These are phyloP conservation scores for Diarsia rubi DNA, from an alignment of 2,888 invertebrate species.

Conservation along the genomic window DNA sequence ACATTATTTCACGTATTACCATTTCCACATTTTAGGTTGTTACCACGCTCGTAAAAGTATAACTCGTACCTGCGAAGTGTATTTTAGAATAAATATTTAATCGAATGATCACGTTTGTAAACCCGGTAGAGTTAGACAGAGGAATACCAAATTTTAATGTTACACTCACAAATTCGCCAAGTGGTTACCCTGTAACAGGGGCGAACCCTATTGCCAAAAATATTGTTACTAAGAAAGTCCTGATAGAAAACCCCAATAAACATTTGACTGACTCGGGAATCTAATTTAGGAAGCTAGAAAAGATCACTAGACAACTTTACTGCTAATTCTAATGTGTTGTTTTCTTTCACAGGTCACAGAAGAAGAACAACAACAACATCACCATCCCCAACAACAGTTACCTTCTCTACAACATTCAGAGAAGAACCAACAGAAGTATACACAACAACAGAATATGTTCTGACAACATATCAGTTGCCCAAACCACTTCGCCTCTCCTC, in stretches of 20 bases:
- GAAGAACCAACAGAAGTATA: slow-evolving; percentile 78
- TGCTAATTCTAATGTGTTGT: neutral
- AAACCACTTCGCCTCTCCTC: slow-evolving; percentile 82
- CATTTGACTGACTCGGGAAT: neutral
- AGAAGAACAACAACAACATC: slow-evolving; percentile 86
- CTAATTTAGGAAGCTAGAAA: no score
- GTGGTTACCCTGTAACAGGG: neutral
- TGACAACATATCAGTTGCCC: slow-evolving; percentile 82
- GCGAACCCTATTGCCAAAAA: neutral
- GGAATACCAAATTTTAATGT: no score
- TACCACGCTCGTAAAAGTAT: slow-evolving; percentile 24
- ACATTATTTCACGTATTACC: slow-evolving; percentile 42
- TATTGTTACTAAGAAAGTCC: neutral
- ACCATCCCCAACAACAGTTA: slow-evolving; percentile 78
- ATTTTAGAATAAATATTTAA: neutral
- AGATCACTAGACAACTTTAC: neutral
- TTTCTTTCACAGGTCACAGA: slow-evolving; percentile 82
- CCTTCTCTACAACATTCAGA: slow-evolving; percentile 75
- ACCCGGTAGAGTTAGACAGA: neutral
- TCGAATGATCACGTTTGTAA: neutral
- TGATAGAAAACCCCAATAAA: neutral
- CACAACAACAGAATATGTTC: slow-evolving; percentile 76
- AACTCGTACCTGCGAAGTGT: slow-evolving; percentile 1
- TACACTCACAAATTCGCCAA: neutral
- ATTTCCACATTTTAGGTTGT: slow-evolving; percentile 25